A percentile compares a stretch with the other conserved stretches of the same genome.
These are phyloP conservation scores for Harpegnathos saltator DNA, from an alignment of 1,140 invertebrate genomes.

Conservation along the genomic window DNA sequence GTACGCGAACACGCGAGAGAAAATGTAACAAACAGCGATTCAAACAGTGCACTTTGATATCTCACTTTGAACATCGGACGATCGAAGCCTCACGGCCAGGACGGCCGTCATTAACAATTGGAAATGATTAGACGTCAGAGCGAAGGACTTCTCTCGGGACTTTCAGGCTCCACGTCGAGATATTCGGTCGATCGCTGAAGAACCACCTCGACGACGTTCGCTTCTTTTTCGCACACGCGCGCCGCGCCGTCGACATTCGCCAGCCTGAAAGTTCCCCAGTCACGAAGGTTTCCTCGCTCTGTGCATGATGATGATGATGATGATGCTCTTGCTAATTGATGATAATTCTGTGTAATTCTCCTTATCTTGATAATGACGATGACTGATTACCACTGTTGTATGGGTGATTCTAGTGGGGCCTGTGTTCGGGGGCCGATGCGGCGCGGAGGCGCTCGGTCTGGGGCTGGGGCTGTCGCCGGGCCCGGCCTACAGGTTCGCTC, in stretches of 20 bases:
- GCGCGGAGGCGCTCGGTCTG: conserved; percentile 86
- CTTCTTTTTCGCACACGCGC: too few species aligned
- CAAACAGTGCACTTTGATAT: neutral
- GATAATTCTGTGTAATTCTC: conserved; percentile 52
- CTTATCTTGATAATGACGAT: conserved; percentile 73
- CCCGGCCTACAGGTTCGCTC: conserved; percentile 86
- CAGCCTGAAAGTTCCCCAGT: conserved; percentile 32
- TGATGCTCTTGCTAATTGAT: conserved; percentile 40
- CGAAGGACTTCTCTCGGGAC: conserved; percentile 26
- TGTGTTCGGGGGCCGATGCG: conserved; percentile 86
- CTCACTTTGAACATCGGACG: neutral
- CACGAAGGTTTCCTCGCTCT: neutral
- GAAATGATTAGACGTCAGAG: conserved; percentile 3
- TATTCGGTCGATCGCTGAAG: too few species aligned
- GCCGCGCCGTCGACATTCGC: too few species aligned
- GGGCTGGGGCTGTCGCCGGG: conserved; percentile 85
- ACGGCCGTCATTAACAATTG: neutral
- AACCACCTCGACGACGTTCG: too few species aligned
- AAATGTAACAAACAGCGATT: neutral
- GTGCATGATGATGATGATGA: conserved; percentile 43
- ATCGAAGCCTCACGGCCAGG: neutral
- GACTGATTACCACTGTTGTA: conserved; percentile 81
- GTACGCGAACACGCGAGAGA: neutral
- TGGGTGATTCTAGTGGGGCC: conserved; percentile 86
- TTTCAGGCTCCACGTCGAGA: conserved; percentile 21